phyloP scores from a whole-genome alignment of 2,797 vertebrate species.

The Steatocranus sp. region DNA sequence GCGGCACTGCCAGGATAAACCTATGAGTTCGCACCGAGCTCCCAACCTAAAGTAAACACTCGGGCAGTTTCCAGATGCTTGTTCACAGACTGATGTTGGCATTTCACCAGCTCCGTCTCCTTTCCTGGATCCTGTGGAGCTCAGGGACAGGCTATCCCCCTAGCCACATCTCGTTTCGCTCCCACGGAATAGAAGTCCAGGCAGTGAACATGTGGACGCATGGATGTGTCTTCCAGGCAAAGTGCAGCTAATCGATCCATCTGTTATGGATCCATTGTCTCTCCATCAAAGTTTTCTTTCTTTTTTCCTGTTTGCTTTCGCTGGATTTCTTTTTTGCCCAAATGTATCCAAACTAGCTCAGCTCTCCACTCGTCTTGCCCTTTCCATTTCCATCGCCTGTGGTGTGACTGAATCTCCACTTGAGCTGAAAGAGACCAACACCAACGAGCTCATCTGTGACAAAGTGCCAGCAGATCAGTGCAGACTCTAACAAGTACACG shows the following conservation, averaged over 20 bases:
- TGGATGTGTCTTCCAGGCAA: not conserved
- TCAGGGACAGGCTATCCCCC: not conserved
- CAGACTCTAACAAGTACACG: not conserved
- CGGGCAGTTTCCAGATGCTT: conserved; percentile 10
- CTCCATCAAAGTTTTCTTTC: not conserved
- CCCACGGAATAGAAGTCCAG: not conserved
- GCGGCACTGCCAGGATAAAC: conserved; percentile 48
- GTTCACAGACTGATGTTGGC: conserved; percentile 13
- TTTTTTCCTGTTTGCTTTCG: not conserved
- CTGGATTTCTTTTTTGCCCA: not conserved
- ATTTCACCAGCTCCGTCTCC: conserved; percentile 5
- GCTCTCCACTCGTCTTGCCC: not conserved
- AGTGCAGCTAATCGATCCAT: not conserved
- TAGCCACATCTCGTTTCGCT: not conserved
- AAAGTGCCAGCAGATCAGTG: not conserved
- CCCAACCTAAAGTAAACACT: conserved; percentile 34
- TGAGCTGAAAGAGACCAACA: not conserved
- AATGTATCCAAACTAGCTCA: not conserved
- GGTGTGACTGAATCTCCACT: not conserved
- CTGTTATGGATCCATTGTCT: not conserved
- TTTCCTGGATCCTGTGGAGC: not conserved
- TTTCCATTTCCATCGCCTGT: not conserved
- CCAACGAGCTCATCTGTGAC: not conserved
- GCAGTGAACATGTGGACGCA: not conserved
- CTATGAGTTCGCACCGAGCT: conserved; percentile 40